phyloP scores from a whole-genome alignment of 2,113 vertebrate species.

The Irena cyanogastra region DNA sequence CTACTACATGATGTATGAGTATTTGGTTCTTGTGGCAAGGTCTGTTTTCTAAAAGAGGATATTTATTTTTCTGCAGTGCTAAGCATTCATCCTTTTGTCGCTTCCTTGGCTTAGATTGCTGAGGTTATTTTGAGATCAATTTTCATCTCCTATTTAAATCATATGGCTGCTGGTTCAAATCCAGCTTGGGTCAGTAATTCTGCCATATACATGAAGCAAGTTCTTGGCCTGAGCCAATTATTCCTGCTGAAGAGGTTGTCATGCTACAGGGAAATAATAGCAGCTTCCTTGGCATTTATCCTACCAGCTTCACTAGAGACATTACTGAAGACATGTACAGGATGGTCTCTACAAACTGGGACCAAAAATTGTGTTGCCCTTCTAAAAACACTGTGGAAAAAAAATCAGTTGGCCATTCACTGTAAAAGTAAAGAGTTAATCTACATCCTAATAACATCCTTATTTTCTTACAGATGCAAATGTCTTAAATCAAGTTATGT shows the following conservation, averaged over 20 bases:
- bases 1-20: not conserved
- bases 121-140: conserved; percentile 33
- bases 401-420: not conserved
- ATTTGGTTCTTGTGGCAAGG: not conserved
- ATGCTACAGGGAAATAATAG: not conserved
- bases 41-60: not conserved
- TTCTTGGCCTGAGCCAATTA: not conserved
- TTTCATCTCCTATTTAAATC: conserved; percentile 41
- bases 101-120: conserved; percentile 12
- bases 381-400: not conserved
- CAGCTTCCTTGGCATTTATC: not conserved
- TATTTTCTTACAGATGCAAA: not conserved
- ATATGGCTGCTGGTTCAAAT: conserved; percentile 1
- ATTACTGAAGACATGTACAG: not conserved
- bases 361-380: not conserved
- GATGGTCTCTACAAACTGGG: not conserved
- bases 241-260: conserved; percentile 3
- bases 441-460: not conserved
- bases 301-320: not conserved
- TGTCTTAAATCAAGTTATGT: not conserved
- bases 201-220: not conserved
- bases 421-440: not conserved
- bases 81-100: not conserved
- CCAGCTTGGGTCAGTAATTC: conserved; percentile 24
- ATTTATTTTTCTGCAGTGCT: conserved; percentile 24